Percentiles rank a stretch among this genome's conserved stretches.
Evolutionary conservation across 2,113 vertebrate genomes (phyloP).

Genomic region (Kobus ellipsiprymnus): DNA sequence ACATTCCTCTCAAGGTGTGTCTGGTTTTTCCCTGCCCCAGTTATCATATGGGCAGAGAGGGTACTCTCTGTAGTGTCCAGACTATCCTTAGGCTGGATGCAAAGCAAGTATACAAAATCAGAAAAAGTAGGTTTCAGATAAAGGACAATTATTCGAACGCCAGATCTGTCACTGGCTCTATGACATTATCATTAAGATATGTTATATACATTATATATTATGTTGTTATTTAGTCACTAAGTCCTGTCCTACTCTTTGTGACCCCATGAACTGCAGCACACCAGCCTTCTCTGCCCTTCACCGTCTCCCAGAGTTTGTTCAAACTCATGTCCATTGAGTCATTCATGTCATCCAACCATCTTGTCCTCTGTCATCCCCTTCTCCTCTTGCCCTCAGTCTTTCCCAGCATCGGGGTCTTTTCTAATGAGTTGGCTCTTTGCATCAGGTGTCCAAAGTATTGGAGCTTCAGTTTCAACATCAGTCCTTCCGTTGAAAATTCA

Average conservation of each 20-base stretch:
- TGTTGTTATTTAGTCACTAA: not conserved
- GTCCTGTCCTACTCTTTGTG: not conserved
- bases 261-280: not conserved
- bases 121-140: constrained; percentile 22
- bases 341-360: not conserved
- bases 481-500: not conserved
- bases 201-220: not conserved
- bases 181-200: not conserved
- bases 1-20: constrained; percentile 47
- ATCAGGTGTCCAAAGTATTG: not conserved
- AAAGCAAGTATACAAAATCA: constrained; percentile 20
- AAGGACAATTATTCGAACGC: not conserved
- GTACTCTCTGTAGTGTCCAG: not conserved
- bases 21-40: not conserved
- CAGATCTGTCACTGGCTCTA: not conserved
- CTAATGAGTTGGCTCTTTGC: not conserved
- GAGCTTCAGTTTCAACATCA: not conserved
- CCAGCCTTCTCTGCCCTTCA: not conserved
- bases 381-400: not conserved
- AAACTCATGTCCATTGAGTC: not conserved
- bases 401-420: not conserved
- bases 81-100: constrained; percentile 48
- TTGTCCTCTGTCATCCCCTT: not conserved
- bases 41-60: not conserved
- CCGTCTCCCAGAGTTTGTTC: not conserved